Percentiles rank a stretch among this genome's conserved stretches.
phyloP scores from a whole-genome alignment of 2,797 vertebrate species.

The Arremon aurantiirostris region DNA sequence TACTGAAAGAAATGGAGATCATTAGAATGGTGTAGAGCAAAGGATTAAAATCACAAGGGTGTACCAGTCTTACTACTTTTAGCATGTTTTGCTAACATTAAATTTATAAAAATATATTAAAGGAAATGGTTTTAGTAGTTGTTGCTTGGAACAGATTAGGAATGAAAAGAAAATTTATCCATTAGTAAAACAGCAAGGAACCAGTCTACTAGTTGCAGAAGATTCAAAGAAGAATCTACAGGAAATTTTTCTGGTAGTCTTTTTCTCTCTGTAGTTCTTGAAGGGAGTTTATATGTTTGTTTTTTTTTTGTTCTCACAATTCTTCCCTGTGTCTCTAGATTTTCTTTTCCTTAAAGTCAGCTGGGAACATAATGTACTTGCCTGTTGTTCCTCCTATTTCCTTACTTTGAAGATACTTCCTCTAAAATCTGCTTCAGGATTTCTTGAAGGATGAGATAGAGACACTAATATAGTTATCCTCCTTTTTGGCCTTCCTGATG shows the following conservation, averaged over 20 bases:
- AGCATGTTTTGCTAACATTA: not conserved
- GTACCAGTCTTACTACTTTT: not conserved
- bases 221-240: not conserved
- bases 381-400: slow-evolving; percentile 22
- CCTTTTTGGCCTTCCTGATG: slow-evolving; percentile 29
- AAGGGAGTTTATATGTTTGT: not conserved
- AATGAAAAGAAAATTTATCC: not conserved
- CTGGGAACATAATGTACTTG: slow-evolving; percentile 34
- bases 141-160: not conserved
- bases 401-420: slow-evolving; percentile 62
- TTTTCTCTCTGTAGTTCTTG: not conserved
- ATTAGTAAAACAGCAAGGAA: not conserved
- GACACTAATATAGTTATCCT: not conserved
- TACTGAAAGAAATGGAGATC: not conserved
- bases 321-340: not conserved
- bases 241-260: not conserved
- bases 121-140: not conserved
- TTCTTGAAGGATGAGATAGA: slow-evolving; percentile 62
- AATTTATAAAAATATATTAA: not conserved
- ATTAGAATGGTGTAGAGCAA: not conserved
- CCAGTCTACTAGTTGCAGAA: not conserved
- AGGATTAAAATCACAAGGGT: not conserved
- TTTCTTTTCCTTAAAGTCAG: slow-evolving; percentile 15
- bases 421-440: slow-evolving; percentile 47
- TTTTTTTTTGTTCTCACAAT: not conserved